Conservation (phyloP, 53 echinoderm and acorn worm species). For the Temnopleurus reevesii region DNA sequence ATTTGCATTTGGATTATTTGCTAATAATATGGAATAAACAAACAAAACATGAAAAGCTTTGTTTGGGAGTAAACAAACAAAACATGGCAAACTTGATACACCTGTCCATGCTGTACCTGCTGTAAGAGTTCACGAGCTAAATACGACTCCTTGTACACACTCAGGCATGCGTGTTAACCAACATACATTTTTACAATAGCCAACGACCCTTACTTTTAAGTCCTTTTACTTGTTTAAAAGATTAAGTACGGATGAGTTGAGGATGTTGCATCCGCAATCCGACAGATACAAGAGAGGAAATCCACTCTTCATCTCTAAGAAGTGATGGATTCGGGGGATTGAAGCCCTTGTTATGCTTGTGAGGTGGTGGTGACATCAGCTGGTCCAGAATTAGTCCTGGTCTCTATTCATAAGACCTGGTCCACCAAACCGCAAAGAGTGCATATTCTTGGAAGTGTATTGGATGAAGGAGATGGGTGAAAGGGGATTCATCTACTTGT, state of each 20-base stretch:
- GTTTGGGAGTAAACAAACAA: background rate
- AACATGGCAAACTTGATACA: background rate
- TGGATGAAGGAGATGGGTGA: background rate
- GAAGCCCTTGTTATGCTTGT: background rate
- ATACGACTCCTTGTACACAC: too few relatives aligned
- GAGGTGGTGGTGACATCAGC: background rate
- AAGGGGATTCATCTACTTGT: background rate
- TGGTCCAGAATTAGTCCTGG: background rate
- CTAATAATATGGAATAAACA: too few relatives aligned
- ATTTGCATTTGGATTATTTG: too few relatives aligned
- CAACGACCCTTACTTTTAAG: background rate
- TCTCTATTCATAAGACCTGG: background rate
- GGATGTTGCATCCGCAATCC: background rate
- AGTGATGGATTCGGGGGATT: background rate
- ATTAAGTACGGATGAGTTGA: slow-evolving; percentile 7
- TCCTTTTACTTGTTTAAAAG: slow-evolving; percentile 1
- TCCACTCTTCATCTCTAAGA: background rate
- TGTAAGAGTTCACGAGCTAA: too few relatives aligned
- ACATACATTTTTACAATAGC: background rate
- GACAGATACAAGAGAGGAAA: background rate
- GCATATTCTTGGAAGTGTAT: background rate
- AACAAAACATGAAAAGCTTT: background rate
- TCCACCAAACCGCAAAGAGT: background rate
- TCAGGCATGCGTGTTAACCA: background rate
- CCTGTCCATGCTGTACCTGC: too few relatives aligned